phyloP scores from a whole-genome alignment of 2,888 invertebrate species.

The Euplagia quadripunctaria region DNA sequence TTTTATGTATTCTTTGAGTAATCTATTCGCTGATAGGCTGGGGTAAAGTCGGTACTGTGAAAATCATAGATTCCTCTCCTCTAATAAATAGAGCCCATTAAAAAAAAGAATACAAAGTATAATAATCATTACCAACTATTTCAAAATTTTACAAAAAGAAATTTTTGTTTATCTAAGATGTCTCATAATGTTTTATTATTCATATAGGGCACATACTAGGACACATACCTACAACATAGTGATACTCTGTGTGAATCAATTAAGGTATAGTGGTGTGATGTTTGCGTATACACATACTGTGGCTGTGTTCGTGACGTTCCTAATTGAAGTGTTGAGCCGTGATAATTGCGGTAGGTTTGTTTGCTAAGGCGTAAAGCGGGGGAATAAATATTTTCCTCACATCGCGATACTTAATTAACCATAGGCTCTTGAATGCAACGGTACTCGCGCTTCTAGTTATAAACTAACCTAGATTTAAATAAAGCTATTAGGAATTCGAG shows the following conservation, averaged over 20 bases:
- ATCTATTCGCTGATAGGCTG: not conserved
- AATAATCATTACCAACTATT: too few relatives aligned
- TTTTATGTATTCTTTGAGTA: not conserved
- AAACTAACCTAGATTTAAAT: not conserved
- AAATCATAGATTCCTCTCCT: not conserved
- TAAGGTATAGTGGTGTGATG: slow-evolving; percentile 11
- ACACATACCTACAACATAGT: not conserved
- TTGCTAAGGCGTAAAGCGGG: not conserved
- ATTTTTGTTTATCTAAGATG: too few relatives aligned
- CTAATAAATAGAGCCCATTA: not conserved
- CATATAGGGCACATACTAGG: too few relatives aligned
- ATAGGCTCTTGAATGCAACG: too few relatives aligned
- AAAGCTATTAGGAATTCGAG: not conserved
- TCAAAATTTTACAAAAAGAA: too few relatives aligned
- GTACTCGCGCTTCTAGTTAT: not conserved
- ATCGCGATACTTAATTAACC: not conserved
- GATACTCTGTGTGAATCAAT: slow-evolving; percentile 33
- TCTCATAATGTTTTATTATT: too few relatives aligned
- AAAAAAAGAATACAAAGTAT: not conserved
- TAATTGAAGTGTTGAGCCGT: slow-evolving; percentile 21
- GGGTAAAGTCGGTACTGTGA: not conserved
- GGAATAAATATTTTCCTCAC: not conserved
- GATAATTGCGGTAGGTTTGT: slow-evolving; percentile 12
- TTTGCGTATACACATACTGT: slow-evolving; percentile 9
- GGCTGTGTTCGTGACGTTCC: slow-evolving; percentile 23